Base-by-base conservation (phyloP, 2,113 vertebrate genomes). In the Illadopsis cleaveri region DNA sequence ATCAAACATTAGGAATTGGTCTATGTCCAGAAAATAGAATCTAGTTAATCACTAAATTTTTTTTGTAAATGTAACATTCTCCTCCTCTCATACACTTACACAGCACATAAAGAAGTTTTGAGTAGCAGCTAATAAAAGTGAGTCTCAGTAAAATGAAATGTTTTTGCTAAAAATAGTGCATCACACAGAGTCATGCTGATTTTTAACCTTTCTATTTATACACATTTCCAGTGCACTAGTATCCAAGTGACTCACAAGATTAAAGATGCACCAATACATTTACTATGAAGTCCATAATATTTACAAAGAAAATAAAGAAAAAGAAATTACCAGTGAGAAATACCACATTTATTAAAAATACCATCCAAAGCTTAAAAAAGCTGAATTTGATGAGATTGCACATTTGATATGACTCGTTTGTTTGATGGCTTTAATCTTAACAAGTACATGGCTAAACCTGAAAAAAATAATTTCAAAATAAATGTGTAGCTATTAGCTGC, bases 401-500 rank as follows among this genome's bases (percentile, higher is more conserved):
- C n/a, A 38, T 90, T 92, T 57, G 37, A 90, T 65, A 54, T 28
- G 64, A 92, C 22, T 75, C 33, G 56, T 78, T 93, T 86, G 44
- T 42, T 92, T 2, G 22, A 82, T 3, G 10, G 21, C 69, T 94
- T 61, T 86, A 73, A 42, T 80, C 62, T 92, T 85, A 81, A 70
- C 54, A 96, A 72, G 45, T 60, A 84, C 30, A 42, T 42, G 23
- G 70, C 73, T 94, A 94, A 94, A 86, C 93, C 24, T 20, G 30
- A 94, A 91, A 94, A 56, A 57, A 60, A 72, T 45, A 86, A 89
- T 90, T 95, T 70, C 70, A 92, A 96, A 90, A 64, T 66, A 28
- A 90, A 93, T 64, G 56, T 20, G 18, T 9, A 31, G 61, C 69
- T 90, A 42, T 86, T 83, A 89, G 72, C 68, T 92, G n/a, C 76